phyloP scores from a whole-genome alignment of 2,113 vertebrate species.

The Romanogobio albipinnatus region DNA sequence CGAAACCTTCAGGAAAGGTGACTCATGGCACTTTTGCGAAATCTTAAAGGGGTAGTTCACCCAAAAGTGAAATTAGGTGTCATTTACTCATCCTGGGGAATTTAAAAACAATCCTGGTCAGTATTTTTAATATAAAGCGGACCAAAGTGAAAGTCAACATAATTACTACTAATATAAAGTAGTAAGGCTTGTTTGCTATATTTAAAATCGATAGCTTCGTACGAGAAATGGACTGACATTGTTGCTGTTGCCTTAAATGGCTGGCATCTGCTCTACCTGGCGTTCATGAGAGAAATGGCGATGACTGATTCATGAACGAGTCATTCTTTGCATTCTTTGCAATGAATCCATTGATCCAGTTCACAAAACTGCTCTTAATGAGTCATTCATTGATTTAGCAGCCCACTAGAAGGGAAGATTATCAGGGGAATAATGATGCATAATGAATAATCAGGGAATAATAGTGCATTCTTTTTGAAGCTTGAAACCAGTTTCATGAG shows the following conservation, averaged over 20 bases:
- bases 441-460: background rate
- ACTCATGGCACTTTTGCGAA: conserved; percentile 34
- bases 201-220: background rate
- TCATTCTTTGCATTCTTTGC: conserved; percentile 3
- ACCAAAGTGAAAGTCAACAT: background rate
- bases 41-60: background rate
- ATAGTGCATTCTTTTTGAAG: background rate
- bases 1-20: conserved; percentile 25
- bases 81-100: background rate
- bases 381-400: conserved; percentile 8
- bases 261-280: background rate
- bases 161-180: background rate
- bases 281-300: background rate
- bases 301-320: background rate
- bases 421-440: background rate
- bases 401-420: background rate
- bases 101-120: background rate
- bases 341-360: background rate
- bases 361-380: conserved; percentile 2
- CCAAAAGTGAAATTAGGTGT: background rate
- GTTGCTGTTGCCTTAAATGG: background rate
- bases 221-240: background rate
- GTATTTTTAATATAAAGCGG: background rate
- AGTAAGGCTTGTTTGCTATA: background rate
- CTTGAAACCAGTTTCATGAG: background rate